These are phyloP conservation scores for Lottia gigantea DNA, from an alignment of 2,888 invertebrate species.

Conservation along the genomic window DNA sequence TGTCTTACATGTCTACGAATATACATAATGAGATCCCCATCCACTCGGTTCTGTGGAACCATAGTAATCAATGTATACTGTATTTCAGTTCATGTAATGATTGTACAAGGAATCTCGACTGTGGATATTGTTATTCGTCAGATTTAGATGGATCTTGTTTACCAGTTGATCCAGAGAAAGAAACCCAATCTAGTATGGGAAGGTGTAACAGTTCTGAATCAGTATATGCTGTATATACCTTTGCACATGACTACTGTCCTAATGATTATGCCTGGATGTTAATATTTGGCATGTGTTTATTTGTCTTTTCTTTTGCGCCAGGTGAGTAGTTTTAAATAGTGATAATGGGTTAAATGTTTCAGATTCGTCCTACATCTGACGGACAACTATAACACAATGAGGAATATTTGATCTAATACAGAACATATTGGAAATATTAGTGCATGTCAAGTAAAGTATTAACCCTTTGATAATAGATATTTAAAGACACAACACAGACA, in stretches of 20 bases:
- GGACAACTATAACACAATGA: too few relatives aligned
- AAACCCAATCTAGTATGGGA: slow-evolving; percentile 43
- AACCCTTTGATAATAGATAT: too few relatives aligned
- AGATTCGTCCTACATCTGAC: too few relatives aligned
- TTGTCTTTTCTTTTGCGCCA: slow-evolving; percentile 69
- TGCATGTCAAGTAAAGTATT: too few relatives aligned
- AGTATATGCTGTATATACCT: slow-evolving; percentile 33
- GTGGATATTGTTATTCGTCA: slow-evolving; percentile 67
- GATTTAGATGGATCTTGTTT: slow-evolving; percentile 59
- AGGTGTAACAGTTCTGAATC: slow-evolving; percentile 40
- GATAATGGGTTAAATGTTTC: too few relatives aligned
- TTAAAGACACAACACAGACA: too few relatives aligned
- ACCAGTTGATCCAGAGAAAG: slow-evolving; percentile 18
- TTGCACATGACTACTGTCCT: slow-evolving; percentile 69
- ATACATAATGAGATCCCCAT: too few relatives aligned
- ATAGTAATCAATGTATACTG: too few relatives aligned
- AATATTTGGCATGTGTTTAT: slow-evolving; percentile 66
- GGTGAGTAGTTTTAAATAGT: slow-evolving; percentile 37
- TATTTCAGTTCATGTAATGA: slow-evolving; percentile 61
- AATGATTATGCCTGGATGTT: slow-evolving; percentile 66
- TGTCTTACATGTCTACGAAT: too few relatives aligned
- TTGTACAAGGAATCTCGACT: slow-evolving; percentile 66
- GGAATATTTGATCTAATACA: too few relatives aligned
- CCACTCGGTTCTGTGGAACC: too few relatives aligned
- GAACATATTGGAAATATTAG: too few relatives aligned